phyloP scores from a whole-genome alignment of 2,888 invertebrate species.

The Oscheius myriophilus region DNA sequence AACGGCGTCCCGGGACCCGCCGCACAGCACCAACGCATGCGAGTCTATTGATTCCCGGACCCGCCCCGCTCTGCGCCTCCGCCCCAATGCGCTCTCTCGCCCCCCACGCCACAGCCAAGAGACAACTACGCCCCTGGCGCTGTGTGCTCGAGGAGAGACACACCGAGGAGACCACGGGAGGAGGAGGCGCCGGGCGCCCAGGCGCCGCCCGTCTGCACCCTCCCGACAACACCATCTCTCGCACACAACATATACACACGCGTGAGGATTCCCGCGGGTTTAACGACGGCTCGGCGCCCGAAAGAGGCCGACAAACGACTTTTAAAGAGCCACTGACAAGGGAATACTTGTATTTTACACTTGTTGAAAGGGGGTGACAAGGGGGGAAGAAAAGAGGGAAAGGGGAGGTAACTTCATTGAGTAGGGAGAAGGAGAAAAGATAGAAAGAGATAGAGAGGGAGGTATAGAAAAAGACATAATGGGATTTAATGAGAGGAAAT shows the following conservation, averaged over 20 bases:
- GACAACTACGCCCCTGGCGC: not conserved
- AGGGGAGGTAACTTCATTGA: constrained; percentile 3
- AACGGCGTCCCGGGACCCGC: constrained; percentile 34
- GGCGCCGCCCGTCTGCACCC: not conserved
- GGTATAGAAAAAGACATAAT: constrained; percentile 17
- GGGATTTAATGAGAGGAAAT: not conserved
- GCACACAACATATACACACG: too few species aligned
- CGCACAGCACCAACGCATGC: constrained; percentile 34
- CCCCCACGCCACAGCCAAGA: not conserved
- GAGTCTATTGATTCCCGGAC: constrained; percentile 21
- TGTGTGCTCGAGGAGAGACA: too few species aligned
- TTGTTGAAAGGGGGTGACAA: not conserved
- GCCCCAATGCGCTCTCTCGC: constrained; percentile 7
- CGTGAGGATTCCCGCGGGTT: too few species aligned
- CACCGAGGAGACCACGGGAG: not conserved
- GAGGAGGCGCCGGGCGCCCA: not conserved
- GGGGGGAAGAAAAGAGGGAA: not conserved
- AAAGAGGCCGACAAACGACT: too few species aligned
- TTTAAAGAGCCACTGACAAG: too few species aligned
- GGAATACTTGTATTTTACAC: too few species aligned
- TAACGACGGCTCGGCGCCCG: too few species aligned
- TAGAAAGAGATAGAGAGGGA: not conserved
- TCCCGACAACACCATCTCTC: too few species aligned
- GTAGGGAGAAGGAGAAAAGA: constrained; percentile 1
- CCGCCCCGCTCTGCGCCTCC: constrained; percentile 13